Evolutionary conservation across 2,113 vertebrate genomes (phyloP).

Genomic region (Saguinus imperator): DNA sequence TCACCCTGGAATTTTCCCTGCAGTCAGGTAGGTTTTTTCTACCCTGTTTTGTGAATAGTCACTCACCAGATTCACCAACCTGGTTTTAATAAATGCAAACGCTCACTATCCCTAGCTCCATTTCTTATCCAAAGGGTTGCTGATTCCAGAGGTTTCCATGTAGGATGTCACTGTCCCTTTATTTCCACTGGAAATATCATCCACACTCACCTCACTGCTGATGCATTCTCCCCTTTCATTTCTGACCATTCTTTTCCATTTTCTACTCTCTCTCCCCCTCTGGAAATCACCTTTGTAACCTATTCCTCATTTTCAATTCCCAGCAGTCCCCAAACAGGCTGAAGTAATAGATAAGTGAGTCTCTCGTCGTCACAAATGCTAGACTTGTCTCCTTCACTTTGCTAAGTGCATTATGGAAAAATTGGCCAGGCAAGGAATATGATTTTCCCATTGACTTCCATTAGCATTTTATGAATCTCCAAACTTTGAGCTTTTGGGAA

Average conservation of each 20-base stretch:
- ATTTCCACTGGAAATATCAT: background rate
- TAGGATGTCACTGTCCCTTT: background rate
- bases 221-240: background rate
- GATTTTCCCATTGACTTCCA: background rate
- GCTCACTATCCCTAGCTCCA: accelerated
- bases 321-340: background rate
- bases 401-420: background rate
- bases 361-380: background rate
- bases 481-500: conserved; percentile 39
- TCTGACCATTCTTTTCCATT: background rate
- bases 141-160: background rate
- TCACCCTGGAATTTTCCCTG: background rate
- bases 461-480: conserved; percentile 1
- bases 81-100: background rate
- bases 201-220: background rate
- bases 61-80: background rate
- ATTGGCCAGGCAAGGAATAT: background rate
- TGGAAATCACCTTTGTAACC: conserved; percentile 53
- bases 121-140: background rate
- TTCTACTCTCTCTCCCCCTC: background rate
- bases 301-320: conserved; percentile 28
- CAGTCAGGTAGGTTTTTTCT: background rate
- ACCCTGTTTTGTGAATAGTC: background rate
- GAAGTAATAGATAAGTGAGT: conserved; percentile 8
- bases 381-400: background rate